Evolutionary conservation across 2,888 invertebrate species (phyloP).

Genomic region (Troides oblongomaculatus): DNA sequence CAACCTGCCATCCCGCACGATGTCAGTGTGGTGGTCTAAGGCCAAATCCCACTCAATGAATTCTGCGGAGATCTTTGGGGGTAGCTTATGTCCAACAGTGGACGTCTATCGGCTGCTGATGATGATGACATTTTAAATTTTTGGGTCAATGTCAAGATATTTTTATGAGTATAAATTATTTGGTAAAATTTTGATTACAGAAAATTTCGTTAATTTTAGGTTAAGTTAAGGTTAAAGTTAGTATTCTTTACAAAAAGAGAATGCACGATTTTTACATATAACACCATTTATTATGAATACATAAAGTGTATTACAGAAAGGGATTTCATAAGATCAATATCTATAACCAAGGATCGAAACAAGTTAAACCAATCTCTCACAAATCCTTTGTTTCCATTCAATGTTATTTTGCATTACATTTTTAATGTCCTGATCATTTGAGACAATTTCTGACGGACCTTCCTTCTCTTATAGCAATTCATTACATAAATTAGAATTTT

Average conservation of each 20-base stretch:
- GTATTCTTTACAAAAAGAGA: background rate
- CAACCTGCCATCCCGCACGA: too few species aligned
- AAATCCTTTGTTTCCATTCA: background rate
- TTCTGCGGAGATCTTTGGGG: too few species aligned
- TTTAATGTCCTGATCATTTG: background rate
- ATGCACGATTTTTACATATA: conserved; percentile 37
- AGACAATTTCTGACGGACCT: background rate
- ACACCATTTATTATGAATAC: conserved; percentile 42
- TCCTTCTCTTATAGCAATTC: background rate
- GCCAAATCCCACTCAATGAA: too few species aligned
- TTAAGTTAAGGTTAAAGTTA: too few species aligned
- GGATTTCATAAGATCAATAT: conserved; percentile 14
- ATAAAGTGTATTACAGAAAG: conserved; percentile 29
- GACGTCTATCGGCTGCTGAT: too few species aligned
- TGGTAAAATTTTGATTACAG: too few species aligned
- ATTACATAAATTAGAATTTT: background rate
- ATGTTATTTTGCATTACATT: background rate
- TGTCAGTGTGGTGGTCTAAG: too few species aligned
- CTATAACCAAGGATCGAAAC: conserved; percentile 26
- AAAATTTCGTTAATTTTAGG: too few species aligned
- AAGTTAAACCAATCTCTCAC: conserved; percentile 3
- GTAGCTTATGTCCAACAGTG: too few species aligned
- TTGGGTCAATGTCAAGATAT: too few species aligned
- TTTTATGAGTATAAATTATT: too few species aligned
- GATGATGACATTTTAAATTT: too few species aligned